Percentiles rank a stretch among this genome's conserved stretches.
phyloP scores from a whole-genome alignment of 2,797 vertebrate species.

The Neomorphus geoffroyi region DNA sequence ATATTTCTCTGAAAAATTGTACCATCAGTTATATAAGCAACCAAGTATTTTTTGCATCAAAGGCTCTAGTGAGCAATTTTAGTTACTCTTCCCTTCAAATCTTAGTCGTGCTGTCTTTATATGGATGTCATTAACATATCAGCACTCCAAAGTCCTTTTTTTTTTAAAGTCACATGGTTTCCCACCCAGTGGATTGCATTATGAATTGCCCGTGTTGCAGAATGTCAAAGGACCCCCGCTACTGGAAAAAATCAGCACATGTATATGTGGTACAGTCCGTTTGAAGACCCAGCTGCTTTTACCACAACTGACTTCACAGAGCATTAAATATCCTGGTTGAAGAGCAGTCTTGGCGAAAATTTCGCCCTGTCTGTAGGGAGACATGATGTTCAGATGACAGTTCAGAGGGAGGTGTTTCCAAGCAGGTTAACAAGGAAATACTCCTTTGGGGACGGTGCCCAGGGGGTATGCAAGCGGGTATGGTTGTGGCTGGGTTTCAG shows the following conservation, averaged over 20 bases:
- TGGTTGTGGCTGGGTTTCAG: background rate
- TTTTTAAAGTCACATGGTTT: background rate
- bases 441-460: background rate
- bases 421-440: background rate
- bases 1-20: conserved; percentile 39
- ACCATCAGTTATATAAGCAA: conserved; percentile 48
- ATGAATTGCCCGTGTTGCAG: background rate
- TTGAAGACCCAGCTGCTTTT: background rate
- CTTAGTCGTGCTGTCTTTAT: conserved; percentile 31
- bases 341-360: background rate
- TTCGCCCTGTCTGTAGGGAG: background rate
- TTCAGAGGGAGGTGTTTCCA: background rate
- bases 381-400: background rate
- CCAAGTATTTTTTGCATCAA: conserved; percentile 51
- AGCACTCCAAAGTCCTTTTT: background rate
- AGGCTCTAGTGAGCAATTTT: conserved; percentile 47
- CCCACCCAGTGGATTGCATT: background rate
- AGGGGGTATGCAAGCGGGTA: background rate
- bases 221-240: background rate
- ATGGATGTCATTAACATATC: conserved; percentile 20
- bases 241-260: background rate
- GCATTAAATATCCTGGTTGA: background rate
- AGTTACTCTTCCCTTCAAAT: conserved; percentile 46
- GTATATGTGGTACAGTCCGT: background rate
- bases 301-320: background rate